Conservation (phyloP, 2,113 vertebrate species). For the Asarcornis scutulata region DNA sequence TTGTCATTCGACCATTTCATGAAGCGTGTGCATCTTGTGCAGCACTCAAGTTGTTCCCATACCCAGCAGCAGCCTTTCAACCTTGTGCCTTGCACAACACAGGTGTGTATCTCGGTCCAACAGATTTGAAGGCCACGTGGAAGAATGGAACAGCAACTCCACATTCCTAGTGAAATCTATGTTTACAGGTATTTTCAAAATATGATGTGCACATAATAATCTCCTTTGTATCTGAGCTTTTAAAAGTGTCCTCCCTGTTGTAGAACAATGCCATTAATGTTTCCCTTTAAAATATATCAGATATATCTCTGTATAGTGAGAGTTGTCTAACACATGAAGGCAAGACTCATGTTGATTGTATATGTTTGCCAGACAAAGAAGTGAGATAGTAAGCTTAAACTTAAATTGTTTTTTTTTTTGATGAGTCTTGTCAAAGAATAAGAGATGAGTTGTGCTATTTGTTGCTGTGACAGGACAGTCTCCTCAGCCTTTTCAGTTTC, state of each 20-base stretch:
- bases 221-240: not conserved
- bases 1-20: not conserved
- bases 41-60: not conserved
- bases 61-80: accelerated
- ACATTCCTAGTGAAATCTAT: not conserved
- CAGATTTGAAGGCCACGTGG: not conserved
- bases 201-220: not conserved
- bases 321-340: not conserved
- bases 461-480: not conserved
- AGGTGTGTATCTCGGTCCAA: no score
- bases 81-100: not conserved
- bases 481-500: not conserved
- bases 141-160: not conserved
- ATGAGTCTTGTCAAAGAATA: not conserved
- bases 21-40: accelerated
- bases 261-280: not conserved
- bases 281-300: not conserved
- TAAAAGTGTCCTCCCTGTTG: not conserved
- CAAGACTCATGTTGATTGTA: not conserved
- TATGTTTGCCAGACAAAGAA: not conserved
- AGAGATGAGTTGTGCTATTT: not conserved
- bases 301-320: not conserved
- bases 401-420: not conserved
- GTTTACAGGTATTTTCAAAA: not conserved
- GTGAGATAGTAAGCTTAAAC: not conserved